Base-by-base conservation (phyloP, 2,888 invertebrate genomes). In the Cylloceria caligata region DNA sequence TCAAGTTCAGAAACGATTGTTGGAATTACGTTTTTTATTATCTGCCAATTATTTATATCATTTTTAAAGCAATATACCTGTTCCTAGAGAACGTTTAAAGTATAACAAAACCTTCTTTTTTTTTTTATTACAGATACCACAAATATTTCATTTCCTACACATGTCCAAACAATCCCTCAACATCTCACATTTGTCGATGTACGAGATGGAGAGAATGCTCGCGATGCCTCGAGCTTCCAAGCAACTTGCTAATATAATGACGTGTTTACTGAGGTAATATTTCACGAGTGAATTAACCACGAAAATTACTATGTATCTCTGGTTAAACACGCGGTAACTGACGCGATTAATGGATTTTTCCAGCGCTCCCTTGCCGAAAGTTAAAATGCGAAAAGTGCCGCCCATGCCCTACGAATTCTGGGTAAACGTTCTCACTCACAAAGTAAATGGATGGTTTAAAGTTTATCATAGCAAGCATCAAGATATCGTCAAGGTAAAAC, bases 401-500 rank as follows among this genome's bases (percentile, higher is more conserved):
- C 89, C 93, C 36, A 95, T 95, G 94, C 94, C 95, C 3, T 95
- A 95, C 87, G 91, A 92, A 81, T 93, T 94, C 69, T 95, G 95
- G 95, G 94, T 94, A 34, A 92, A 93, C 62, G 93, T 94, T 83
- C 89, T 95, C 52, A 88, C 91, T 27, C 90, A 92, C 72, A 93
- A 93, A 85, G 89, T 94, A 27, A 89, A 92, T 27, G 88, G 90
- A 21, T 95, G 95, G 94, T 94, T 94, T 88, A 94, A 94, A 86
- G 86, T 92, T 49, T 94, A 93, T 86, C 89, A 93, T 64, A 89
- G 88, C 57, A 92, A 93, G 80, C 90, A 91, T 13, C 90, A 93
- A 65, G 89, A 92, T 60, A 82, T 90, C 6, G 83, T 91, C 36
- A 92, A 93, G 88, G 93, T 92, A 84, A 77, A 82, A 19, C 24